Percentiles rank a stretch among this genome's conserved stretches.
phyloP scores from a whole-genome alignment of 2,888 invertebrate species.

The Sphaeridia pumilis region DNA sequence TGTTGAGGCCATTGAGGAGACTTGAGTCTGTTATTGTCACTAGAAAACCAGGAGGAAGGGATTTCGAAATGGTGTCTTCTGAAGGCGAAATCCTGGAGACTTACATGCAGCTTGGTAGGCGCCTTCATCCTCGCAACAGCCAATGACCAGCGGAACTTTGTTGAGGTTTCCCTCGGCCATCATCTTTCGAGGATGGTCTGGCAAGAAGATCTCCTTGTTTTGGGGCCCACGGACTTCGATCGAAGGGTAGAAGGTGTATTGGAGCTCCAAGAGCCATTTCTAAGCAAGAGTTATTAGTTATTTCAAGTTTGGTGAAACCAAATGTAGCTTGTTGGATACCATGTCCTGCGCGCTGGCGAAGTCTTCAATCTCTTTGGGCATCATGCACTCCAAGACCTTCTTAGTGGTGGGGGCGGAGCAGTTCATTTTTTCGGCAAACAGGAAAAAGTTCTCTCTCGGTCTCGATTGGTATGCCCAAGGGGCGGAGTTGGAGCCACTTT shows the following conservation, averaged over 20 bases:
- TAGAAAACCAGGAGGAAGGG: no score
- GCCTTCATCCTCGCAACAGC: conserved; percentile 11
- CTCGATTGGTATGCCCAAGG: conserved; percentile 3
- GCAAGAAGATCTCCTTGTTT: not conserved
- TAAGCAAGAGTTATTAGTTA: not conserved
- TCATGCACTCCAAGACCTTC: conserved; percentile 5
- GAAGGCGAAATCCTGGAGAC: no score
- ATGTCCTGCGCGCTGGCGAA: not conserved
- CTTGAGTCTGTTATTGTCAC: no score
- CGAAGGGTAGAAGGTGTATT: conserved; percentile 2
- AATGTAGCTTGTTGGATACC: not conserved
- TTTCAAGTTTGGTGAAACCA: not conserved
- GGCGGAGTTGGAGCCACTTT: not conserved
- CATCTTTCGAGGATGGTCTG: conserved; percentile 8
- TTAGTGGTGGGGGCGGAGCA: not conserved
- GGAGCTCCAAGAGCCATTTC: conserved; percentile 6
- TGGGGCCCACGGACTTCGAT: not conserved
- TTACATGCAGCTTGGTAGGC: not conserved
- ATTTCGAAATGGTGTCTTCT: no score
- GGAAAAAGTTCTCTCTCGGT: conserved; percentile 1
- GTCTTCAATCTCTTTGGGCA: not conserved
- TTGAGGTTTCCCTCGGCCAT: conserved; percentile 5
- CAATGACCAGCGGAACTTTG: conserved; percentile 1
- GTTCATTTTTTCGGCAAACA: not conserved
- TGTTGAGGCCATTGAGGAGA: not conserved